Base-by-base conservation (phyloP, 2,113 vertebrate species). In the Equus przewalskii region DNA sequence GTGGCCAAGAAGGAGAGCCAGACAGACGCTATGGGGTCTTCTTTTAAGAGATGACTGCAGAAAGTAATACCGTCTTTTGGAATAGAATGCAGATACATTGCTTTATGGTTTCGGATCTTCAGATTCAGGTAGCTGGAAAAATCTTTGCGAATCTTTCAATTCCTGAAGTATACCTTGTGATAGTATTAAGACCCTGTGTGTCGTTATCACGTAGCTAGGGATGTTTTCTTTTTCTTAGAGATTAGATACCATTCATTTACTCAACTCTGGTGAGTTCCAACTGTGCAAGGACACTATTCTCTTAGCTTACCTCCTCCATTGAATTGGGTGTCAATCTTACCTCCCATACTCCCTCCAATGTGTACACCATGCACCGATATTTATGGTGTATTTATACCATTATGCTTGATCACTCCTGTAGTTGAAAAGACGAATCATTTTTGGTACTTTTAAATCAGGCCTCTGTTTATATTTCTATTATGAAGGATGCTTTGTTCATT, bases 181-280 rank as follows among this genome's bases (percentile, higher is more conserved):
- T 30, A 12, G 85, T 14, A 28, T 5, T 22, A 9, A 33, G 28
- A 49, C 7, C 56, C 1, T 49, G 0, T 16, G 30, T 41, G 41
- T 69, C 15, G 56, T 95, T 51, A 56, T 75, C 13, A 16, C 26
- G 33, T 11, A 73, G 36, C n/a, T 24, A 56, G n/a, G 36, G 36
- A 18, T n/a, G 33, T 49, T 78, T 56, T 93, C 19, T 82, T 76
- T 89, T 70, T 81, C 69, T 67, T 76, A 58, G 64, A 54, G 54
- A 41, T 87, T 14, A 90, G 41, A 65, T 21, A 22, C 11, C 21
- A 16, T 84, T 80, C 41, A 51, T 81, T 15, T 22, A 16, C 19
- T 75, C 44, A 73, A 7, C 7, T 9, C 21, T 69, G 46, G 58
- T 46, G 56, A 36, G 70, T 86, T 90, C 33, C 21, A 41, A 0